A percentile compares a stretch with the other conserved stretches of the same genome.
These are phyloP conservation scores for Labeo catla DNA, from an alignment of 2,113 vertebrate species.

Conservation along the genomic window DNA sequence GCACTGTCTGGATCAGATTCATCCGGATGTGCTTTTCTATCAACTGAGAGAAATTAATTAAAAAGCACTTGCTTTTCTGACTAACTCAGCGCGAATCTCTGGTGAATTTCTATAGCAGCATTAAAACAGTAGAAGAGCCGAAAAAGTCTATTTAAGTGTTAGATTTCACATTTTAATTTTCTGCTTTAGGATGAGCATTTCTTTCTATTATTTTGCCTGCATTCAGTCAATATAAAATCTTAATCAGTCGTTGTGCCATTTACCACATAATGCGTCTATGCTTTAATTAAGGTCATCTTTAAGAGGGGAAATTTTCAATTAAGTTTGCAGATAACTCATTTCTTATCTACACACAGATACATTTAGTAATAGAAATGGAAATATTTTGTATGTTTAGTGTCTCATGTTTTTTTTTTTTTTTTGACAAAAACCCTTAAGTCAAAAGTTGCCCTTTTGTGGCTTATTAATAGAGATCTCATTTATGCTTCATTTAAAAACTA, in stretches of 20 bases:
- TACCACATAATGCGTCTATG: conserved; percentile 36
- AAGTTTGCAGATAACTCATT: conserved; percentile 30
- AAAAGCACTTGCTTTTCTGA: conserved; percentile 46
- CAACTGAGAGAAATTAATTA: conserved; percentile 56
- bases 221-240: conserved; percentile 51
- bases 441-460: background rate
- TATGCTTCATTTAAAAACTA: background rate
- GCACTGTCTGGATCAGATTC: conserved; percentile 39
- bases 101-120: conserved; percentile 44
- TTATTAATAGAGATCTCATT: background rate
- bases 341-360: conserved; percentile 7
- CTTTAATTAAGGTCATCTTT: conserved; percentile 44
- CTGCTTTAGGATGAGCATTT: conserved; percentile 38
- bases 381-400: background rate
- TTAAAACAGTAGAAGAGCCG: conserved; percentile 38
- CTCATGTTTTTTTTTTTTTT: background rate
- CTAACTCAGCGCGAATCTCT: conserved; percentile 37
- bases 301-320: conserved; percentile 41
- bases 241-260: conserved; percentile 52
- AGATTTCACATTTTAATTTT: conserved; percentile 50
- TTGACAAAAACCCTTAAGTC: background rate
- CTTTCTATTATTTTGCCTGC: conserved; percentile 46
- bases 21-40: conserved; percentile 39
- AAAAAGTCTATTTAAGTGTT: conserved; percentile 49
- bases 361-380: background rate